Conservation (phyloP, 1,140 invertebrate species). For the Euschistus heros region DNA sequence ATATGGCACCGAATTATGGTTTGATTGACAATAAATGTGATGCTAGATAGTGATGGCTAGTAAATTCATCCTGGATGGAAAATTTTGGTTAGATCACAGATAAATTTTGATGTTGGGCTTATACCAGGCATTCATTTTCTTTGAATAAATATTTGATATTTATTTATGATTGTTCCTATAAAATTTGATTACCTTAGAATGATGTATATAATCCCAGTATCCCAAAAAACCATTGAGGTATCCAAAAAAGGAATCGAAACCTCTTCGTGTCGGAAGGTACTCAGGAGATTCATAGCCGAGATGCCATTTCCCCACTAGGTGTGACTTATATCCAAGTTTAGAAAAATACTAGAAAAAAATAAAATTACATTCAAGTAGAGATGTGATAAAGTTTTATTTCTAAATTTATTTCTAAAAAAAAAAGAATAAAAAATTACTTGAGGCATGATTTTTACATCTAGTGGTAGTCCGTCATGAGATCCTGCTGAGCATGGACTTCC, state of each 20-base stretch:
- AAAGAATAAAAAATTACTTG: conserved; percentile 3
- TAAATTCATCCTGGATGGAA: too few relatives aligned
- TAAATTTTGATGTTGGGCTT: too few relatives aligned
- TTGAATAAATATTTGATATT: too few relatives aligned
- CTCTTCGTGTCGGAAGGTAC: conserved; percentile 60
- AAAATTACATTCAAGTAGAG: too few relatives aligned
- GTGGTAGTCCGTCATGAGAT: conserved; percentile 41
- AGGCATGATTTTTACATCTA: conserved; percentile 40
- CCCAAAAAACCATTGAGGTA: conserved; percentile 80
- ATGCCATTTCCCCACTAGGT: conserved; percentile 89
- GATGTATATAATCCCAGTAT: conserved; percentile 57
- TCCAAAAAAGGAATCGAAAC: conserved; percentile 68
- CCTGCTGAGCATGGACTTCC: conserved; percentile 40
- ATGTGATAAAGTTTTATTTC: too few relatives aligned
- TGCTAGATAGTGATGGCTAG: too few relatives aligned
- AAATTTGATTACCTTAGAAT: conserved; percentile 21
- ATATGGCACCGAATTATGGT: too few relatives aligned
- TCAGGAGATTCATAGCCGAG: conserved; percentile 60
- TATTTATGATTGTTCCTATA: too few relatives aligned
- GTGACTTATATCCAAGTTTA: conserved; percentile 60
- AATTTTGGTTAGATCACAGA: too few relatives aligned
- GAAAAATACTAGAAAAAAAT: conserved; percentile 37
- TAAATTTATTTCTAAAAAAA: too few relatives aligned
- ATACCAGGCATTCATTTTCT: too few relatives aligned
- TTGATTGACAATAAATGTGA: too few relatives aligned